Conservation (phyloP, 64 coral and sea anemone species). For the Montipora cactus region DNA sequence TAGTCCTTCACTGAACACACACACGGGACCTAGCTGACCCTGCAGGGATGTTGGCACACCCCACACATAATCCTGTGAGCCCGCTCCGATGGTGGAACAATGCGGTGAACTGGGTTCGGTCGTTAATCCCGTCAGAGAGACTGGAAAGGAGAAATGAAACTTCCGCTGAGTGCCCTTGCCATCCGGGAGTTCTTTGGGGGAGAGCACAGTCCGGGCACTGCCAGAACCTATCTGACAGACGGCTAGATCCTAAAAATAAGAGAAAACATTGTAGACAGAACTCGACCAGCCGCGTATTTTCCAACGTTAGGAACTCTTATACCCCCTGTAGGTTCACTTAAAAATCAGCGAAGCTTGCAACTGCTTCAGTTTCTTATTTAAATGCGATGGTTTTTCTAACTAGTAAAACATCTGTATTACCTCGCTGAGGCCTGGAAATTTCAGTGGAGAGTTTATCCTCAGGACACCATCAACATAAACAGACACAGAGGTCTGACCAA, state of each 20-base stretch:
- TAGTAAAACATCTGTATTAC: constrained; percentile 11
- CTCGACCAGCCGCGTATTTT: neutral
- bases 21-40: constrained; percentile 94
- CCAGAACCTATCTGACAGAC: constrained; percentile 90
- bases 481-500: constrained; percentile 81
- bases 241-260: constrained; percentile 70
- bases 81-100: constrained; percentile 66
- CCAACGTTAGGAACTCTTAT: too few species aligned
- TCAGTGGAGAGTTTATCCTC: constrained; percentile 79
- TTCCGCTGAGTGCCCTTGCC: constrained; percentile 15
- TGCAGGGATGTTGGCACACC: constrained; percentile 87
- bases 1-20: constrained; percentile 88
- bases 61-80: constrained; percentile 92
- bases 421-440: constrained; percentile 80
- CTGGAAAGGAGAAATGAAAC: constrained; percentile 58
- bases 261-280: neutral
- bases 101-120: constrained; percentile 48
- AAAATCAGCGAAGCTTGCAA: neutral
- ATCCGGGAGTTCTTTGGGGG: constrained; percentile 13
- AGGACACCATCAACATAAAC: constrained; percentile 83
- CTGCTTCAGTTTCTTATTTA: neutral
- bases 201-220: constrained; percentile 23
- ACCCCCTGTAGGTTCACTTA: too few species aligned
- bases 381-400: too few species aligned
- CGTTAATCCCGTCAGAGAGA: constrained; percentile 37